phyloP scores from a whole-genome alignment of 1,140 invertebrate genomes.

The Drosophila murphyi region DNA sequence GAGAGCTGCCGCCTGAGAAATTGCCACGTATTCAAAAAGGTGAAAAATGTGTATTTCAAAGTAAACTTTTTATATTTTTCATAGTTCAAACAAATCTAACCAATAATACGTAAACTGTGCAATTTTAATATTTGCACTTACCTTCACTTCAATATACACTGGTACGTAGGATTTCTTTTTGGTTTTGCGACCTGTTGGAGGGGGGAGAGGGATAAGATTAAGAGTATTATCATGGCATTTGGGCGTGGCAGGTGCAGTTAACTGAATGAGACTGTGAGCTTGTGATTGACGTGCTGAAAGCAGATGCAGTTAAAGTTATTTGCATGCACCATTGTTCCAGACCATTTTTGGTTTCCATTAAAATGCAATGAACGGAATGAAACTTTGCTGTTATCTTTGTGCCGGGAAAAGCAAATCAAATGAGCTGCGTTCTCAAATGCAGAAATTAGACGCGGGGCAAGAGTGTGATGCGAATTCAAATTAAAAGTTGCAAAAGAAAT shows the following conservation, averaged over 20 bases:
- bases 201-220: slow-evolving; percentile 9
- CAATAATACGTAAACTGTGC: background rate
- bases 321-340: slow-evolving; percentile 54
- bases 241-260: slow-evolving; percentile 45
- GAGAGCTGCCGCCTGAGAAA: too few species aligned
- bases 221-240: slow-evolving; percentile 48
- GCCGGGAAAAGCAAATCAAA: slow-evolving; percentile 64
- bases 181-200: slow-evolving; percentile 43
- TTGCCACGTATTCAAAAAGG: too few species aligned
- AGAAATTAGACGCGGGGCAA: background rate
- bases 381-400: slow-evolving; percentile 69
- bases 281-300: slow-evolving; percentile 64
- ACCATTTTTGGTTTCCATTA: slow-evolving; percentile 51
- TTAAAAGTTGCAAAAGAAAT: slow-evolving; percentile 81
- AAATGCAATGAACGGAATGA: slow-evolving; percentile 75
- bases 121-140: slow-evolving; percentile 36
- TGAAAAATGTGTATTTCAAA: too few species aligned
- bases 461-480: slow-evolving; percentile 60
- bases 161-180: slow-evolving; percentile 67
- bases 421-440: slow-evolving; percentile 44
- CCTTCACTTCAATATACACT: slow-evolving; percentile 81
- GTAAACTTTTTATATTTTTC: background rate
- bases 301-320: slow-evolving; percentile 52
- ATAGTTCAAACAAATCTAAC: background rate
- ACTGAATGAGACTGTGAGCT: slow-evolving; percentile 55